These are phyloP conservation scores for Meandrusa payeni DNA, from an alignment of 2,888 invertebrate species.

Conservation along the genomic window DNA sequence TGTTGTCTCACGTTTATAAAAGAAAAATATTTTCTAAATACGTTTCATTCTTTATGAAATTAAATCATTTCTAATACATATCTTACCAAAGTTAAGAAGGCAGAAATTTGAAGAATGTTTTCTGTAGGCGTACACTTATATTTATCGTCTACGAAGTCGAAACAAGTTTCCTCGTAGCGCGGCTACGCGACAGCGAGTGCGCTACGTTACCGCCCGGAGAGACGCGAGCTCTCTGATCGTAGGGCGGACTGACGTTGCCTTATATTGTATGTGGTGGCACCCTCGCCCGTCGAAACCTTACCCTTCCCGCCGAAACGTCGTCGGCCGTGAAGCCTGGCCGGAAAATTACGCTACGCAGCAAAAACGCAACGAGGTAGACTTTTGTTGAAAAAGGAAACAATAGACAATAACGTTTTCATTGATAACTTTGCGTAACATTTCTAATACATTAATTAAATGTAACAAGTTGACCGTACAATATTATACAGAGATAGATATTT, in stretches of 20 bases:
- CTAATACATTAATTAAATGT: no score
- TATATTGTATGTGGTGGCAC: constrained; percentile 44
- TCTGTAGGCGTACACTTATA: background rate
- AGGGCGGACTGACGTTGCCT: constrained; percentile 49
- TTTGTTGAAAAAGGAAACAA: constrained; percentile 2
- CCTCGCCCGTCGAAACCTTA: constrained; percentile 32
- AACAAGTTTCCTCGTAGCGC: constrained; percentile 48
- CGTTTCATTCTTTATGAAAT: no score
- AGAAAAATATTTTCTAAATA: constrained; percentile 7
- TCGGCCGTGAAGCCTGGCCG: constrained; percentile 21
- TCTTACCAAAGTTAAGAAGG: constrained; percentile 17
- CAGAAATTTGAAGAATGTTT: constrained; percentile 1
- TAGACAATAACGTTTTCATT: background rate
- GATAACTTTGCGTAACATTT: no score
- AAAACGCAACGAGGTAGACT: constrained; percentile 11
- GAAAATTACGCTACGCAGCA: constrained; percentile 18
- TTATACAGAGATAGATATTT: no score
- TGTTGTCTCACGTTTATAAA: background rate
- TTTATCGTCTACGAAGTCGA: constrained; percentile 30
- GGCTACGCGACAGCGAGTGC: constrained; percentile 37
- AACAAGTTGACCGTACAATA: no score
- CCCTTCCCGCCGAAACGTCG: constrained; percentile 36
- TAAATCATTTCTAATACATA: no score
- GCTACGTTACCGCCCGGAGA: constrained; percentile 46
- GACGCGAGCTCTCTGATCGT: constrained; percentile 58